Percentiles rank a stretch among this genome's conserved stretches.
phyloP scores from a whole-genome alignment of 2,888 invertebrate species.

The Eupelmus urozonus region DNA sequence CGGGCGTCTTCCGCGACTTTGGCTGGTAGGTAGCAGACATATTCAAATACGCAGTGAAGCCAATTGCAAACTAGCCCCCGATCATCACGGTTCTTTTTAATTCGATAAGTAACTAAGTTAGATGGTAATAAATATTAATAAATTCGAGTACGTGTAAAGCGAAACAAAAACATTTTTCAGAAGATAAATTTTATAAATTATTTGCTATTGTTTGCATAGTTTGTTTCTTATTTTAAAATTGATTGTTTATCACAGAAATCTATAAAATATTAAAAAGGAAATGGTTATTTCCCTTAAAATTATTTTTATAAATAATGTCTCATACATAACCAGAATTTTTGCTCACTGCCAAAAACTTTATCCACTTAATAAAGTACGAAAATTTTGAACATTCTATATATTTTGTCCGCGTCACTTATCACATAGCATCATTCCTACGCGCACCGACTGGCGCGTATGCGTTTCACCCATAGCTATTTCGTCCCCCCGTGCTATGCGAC shows the following conservation, averaged over 20 bases:
- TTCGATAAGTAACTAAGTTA: neutral
- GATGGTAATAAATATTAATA: constrained; percentile 1
- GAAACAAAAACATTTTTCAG: too few species aligned
- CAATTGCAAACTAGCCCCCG: constrained; percentile 26
- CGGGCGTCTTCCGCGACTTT: neutral
- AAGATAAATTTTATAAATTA: too few species aligned
- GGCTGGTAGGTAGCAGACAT: neutral
- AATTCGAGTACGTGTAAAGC: neutral
- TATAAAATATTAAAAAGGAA: too few species aligned
- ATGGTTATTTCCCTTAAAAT: neutral
- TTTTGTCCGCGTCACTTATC: neutral
- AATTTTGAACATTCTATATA: neutral
- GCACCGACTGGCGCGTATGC: neutral
- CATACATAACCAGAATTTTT: neutral
- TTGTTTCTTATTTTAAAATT: too few species aligned
- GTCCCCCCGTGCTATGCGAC: neutral
- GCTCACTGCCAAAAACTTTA: too few species aligned
- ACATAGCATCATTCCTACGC: neutral
- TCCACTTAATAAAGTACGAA: neutral
- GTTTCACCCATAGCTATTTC: constrained; percentile 7
- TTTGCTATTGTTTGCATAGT: too few species aligned
- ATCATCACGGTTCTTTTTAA: too few species aligned
- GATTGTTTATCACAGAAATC: too few species aligned
- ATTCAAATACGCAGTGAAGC: constrained; percentile 30
- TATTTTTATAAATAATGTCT: neutral